Evolutionary conservation across 1,140 invertebrate species (phyloP).

Genomic region (Brachionus rubens): DNA sequence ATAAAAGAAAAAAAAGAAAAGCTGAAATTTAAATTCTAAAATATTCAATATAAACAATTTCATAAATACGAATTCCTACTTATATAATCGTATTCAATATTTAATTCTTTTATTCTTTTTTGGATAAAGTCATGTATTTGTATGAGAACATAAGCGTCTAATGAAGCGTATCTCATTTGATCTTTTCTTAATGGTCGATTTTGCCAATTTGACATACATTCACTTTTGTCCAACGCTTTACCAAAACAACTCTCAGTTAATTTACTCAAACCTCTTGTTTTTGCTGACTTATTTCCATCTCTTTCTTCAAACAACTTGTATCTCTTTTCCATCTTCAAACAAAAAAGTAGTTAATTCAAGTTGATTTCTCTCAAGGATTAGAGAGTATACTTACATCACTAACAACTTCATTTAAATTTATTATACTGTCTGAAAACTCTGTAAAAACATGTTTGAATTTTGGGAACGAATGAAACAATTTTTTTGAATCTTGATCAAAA

Average conservation of each 20-base stretch:
- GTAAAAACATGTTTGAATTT: constrained; percentile 26
- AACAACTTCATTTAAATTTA: constrained; percentile 39
- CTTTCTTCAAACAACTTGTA: neutral
- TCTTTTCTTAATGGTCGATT: constrained; percentile 22
- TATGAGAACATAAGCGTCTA: constrained; percentile 35
- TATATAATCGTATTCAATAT: constrained; percentile 22
- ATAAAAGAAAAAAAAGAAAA: neutral
- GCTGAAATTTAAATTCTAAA: neutral
- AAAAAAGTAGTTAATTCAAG: neutral
- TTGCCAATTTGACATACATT: constrained; percentile 44
- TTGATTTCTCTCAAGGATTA: neutral
- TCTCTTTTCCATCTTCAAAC: constrained; percentile 26
- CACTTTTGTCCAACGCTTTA: constrained; percentile 40
- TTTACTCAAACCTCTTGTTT: constrained; percentile 40
- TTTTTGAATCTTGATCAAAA: constrained; percentile 45
- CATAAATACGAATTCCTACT: neutral
- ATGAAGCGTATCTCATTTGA: constrained; percentile 30
- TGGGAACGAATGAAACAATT: constrained; percentile 25
- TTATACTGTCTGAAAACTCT: constrained; percentile 26
- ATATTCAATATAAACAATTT: neutral
- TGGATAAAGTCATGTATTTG: constrained; percentile 35
- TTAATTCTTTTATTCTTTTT: constrained; percentile 12
- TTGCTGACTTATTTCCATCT: neutral
- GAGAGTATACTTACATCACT: neutral
- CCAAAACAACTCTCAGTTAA: constrained; percentile 15